phyloP scores from a whole-genome alignment of 2,113 vertebrate species.

The Podarcis muralis region DNA sequence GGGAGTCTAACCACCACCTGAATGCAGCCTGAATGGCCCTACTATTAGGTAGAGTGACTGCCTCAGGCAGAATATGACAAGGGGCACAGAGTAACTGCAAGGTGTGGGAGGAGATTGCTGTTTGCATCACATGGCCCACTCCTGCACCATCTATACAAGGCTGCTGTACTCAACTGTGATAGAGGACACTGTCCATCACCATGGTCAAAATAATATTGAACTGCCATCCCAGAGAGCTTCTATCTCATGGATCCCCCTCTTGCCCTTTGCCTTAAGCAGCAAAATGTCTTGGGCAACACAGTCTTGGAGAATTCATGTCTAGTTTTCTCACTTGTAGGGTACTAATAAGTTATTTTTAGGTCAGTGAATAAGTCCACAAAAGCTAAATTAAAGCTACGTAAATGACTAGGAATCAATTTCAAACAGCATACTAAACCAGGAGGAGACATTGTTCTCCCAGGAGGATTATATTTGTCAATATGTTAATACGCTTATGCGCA shows the following conservation, averaged over 20 bases:
- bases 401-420: constrained; percentile 1
- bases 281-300: background rate
- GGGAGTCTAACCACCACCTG: too few species aligned
- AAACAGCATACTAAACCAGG: constrained; percentile 21
- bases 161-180: too few species aligned
- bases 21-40: too few species aligned
- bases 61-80: too few species aligned
- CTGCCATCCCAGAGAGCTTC: too few species aligned
- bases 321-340: constrained; percentile 18
- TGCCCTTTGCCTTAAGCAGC: too few species aligned
- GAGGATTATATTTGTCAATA: constrained; percentile 39
- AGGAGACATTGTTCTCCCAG: constrained; percentile 39
- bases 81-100: background rate
- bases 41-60: too few species aligned
- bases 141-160: too few species aligned
- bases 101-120: background rate
- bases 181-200: too few species aligned
- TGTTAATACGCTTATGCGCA: constrained; percentile 20
- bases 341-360: constrained; percentile 31
- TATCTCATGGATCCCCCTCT: too few species aligned
- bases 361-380: constrained; percentile 30
- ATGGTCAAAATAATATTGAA: too few species aligned
- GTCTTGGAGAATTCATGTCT: background rate
- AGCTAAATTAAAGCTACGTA: constrained; percentile 53
- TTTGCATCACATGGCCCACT: too few species aligned